Percentiles rank a stretch among this genome's conserved stretches.
Evolutionary conservation across 1,140 invertebrate genomes (phyloP).

Genomic region (Eciton burchellii): DNA sequence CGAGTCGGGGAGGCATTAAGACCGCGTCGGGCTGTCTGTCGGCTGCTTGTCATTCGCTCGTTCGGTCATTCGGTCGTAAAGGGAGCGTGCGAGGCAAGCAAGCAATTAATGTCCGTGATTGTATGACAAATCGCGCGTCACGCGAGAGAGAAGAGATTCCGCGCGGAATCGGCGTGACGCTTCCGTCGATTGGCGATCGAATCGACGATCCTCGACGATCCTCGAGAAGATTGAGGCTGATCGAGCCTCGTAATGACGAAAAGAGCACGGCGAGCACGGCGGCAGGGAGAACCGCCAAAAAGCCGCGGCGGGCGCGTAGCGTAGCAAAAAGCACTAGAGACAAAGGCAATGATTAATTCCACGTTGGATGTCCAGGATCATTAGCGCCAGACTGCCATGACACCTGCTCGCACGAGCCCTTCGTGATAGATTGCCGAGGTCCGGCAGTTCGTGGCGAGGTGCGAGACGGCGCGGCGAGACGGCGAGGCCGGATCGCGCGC

Average conservation of each 20-base stretch:
- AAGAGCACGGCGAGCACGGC: constrained; percentile 37
- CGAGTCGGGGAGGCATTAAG: constrained; percentile 30
- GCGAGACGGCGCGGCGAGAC: constrained; percentile 23
- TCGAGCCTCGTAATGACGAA: constrained; percentile 63
- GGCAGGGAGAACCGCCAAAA: constrained; percentile 49
- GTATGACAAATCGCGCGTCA: not conserved
- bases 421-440: constrained; percentile 82
- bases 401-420: constrained; percentile 82
- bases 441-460: constrained; percentile 52
- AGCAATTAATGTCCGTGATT: no score
- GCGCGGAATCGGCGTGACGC: not conserved
- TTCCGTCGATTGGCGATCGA: constrained; percentile 6
- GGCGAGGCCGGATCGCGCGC: constrained; percentile 70
- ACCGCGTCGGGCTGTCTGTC: constrained; percentile 12
- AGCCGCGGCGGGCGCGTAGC: constrained; percentile 70
- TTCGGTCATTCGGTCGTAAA: no score
- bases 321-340: constrained; percentile 77
- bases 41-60: constrained; percentile 31
- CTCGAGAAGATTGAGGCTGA: constrained; percentile 42
- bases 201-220: constrained; percentile 44
- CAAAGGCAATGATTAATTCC: constrained; percentile 83
- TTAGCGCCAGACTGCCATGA: constrained; percentile 80
- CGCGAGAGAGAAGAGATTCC: constrained; percentile 5
- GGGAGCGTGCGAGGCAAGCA: no score
- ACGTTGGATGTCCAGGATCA: constrained; percentile 81